Evolutionary conservation across 2,888 invertebrate species (phyloP).

Genomic region (Malthinus flaveolus): DNA sequence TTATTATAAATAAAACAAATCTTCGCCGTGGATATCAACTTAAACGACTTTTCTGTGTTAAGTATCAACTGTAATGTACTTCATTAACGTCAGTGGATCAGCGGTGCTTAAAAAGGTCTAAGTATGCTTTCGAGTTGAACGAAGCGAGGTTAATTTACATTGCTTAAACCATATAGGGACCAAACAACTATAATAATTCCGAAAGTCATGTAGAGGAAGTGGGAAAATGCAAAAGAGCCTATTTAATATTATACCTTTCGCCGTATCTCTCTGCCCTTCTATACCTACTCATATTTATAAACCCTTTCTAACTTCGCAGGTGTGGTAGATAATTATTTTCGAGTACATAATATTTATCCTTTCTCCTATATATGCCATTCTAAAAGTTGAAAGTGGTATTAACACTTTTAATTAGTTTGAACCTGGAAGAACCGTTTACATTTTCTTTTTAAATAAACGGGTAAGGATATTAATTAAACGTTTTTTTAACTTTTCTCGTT

Average conservation of each 20-base stretch:
- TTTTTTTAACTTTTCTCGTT: too few relatives aligned
- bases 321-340: constrained; percentile 11
- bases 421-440: too few relatives aligned
- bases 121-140: constrained; percentile 28
- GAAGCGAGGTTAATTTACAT: constrained; percentile 29
- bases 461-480: too few relatives aligned
- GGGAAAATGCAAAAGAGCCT: constrained; percentile 22
- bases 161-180: constrained; percentile 25
- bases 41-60: constrained; percentile 19
- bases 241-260: constrained; percentile 9
- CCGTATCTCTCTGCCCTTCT: constrained; percentile 6
- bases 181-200: constrained; percentile 24
- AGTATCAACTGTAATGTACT: constrained; percentile 25
- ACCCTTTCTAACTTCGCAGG: constrained; percentile 8
- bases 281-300: constrained; percentile 10
- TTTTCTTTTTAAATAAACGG: too few relatives aligned
- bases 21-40: constrained; percentile 16
- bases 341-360: constrained; percentile 13
- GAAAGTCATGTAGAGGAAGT: constrained; percentile 13
- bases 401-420: too few relatives aligned
- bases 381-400: too few relatives aligned
- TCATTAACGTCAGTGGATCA: constrained; percentile 29
- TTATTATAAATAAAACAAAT: constrained; percentile 1
- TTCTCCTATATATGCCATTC: neutral
- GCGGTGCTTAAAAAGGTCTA: constrained; percentile 32